phyloP scores from a whole-genome alignment of 2,113 vertebrate species.

The Tragelaphus strepsiceros region DNA sequence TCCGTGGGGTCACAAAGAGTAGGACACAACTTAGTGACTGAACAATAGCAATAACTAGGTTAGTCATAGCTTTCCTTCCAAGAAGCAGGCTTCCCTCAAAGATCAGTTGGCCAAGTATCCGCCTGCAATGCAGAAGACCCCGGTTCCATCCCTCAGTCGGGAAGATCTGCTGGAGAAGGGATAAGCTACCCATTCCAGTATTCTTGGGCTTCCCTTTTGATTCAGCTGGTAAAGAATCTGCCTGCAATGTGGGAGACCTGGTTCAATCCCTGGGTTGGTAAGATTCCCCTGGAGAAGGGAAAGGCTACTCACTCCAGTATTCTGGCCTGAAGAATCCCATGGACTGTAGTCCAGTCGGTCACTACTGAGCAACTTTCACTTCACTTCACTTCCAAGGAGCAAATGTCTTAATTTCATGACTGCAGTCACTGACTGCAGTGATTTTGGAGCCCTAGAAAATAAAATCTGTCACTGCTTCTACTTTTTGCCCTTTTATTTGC shows the following conservation, averaged over 20 bases:
- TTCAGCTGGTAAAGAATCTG: neutral
- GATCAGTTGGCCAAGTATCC: neutral
- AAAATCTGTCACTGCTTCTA: neutral
- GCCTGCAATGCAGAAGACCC: neutral
- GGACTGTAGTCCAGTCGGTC: neutral
- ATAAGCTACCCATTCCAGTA: neutral
- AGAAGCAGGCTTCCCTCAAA: neutral
- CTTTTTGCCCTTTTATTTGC: neutral
- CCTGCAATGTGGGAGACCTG: neutral
- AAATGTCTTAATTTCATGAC: neutral
- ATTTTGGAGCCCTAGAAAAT: neutral
- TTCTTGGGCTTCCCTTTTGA: neutral
- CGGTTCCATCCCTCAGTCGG: neutral
- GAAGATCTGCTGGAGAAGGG: neutral
- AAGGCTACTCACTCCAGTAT: neutral
- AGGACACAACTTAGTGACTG: neutral
- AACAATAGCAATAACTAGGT: neutral
- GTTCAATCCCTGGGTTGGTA: neutral
- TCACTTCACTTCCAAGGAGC: neutral
- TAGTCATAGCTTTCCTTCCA: neutral
- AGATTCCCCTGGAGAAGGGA: neutral
- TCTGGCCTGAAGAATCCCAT: neutral
- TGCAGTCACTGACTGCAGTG: neutral
- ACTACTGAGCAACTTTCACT: neutral
- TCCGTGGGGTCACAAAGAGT: neutral